Evolutionary conservation across 1,140 invertebrate genomes (phyloP).

Genomic region (Tetragonula clypearis): DNA sequence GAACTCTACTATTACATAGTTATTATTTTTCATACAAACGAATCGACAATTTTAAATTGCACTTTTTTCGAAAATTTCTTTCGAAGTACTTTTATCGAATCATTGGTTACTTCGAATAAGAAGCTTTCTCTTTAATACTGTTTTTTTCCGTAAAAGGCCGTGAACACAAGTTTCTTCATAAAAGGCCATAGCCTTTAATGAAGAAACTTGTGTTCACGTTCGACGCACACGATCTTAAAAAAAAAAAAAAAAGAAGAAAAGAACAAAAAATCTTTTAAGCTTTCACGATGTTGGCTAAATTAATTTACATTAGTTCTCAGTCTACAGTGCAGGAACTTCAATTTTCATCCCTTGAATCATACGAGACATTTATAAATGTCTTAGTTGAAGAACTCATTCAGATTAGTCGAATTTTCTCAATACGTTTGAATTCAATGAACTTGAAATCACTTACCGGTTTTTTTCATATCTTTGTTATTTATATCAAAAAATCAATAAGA

Average conservation of each 20-base stretch:
- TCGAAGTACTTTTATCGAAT: background rate
- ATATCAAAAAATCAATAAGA: no score
- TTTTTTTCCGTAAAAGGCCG: background rate
- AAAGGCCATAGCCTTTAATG: conserved; percentile 15
- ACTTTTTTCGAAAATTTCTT: no score
- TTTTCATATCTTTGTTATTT: no score
- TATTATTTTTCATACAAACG: no score
- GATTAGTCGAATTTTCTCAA: no score
- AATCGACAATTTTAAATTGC: no score
- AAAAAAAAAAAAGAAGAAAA: background rate
- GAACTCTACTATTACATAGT: no score
- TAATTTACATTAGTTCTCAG: conserved; percentile 18
- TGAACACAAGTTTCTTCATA: background rate
- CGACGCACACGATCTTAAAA: conserved; percentile 30
- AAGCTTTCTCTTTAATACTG: background rate
- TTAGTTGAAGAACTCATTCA: no score
- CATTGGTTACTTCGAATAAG: background rate
- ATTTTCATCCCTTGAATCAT: conserved; percentile 7
- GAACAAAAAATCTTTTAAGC: background rate
- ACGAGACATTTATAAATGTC: background rate
- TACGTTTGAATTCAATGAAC: background rate
- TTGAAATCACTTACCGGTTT: background rate
- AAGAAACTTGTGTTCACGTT: conserved; percentile 47
- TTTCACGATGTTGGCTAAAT: conserved; percentile 25
- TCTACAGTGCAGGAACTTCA: conserved; percentile 40